Conservation (phyloP, 2,797 vertebrate genomes). For the Staurois parvus region DNA sequence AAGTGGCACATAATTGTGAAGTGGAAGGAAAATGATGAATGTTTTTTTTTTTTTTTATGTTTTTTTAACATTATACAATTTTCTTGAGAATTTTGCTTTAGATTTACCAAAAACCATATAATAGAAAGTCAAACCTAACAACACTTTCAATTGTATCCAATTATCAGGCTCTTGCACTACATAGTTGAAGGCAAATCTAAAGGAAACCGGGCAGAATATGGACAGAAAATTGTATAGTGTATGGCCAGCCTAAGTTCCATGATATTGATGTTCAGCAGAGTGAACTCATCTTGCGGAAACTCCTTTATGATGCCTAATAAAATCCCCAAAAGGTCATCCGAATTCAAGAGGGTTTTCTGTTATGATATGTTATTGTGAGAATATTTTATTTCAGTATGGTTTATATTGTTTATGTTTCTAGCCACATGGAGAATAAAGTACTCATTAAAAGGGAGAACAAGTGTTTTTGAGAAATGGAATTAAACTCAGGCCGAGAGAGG, state of each 20-base stretch:
- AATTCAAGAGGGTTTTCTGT: constrained; percentile 2
- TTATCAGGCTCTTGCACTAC: too few species aligned
- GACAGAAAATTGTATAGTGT: too few species aligned
- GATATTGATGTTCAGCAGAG: neutral
- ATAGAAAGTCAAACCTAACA: too few species aligned
- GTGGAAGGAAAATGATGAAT: too few species aligned
- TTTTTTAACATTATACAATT: too few species aligned
- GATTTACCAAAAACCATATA: too few species aligned
- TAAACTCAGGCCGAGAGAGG: neutral
- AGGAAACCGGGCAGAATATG: too few species aligned
- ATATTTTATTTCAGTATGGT: constrained; percentile 10
- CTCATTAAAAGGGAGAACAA: neutral
- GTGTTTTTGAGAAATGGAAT: neutral
- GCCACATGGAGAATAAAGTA: neutral
- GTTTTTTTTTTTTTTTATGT: too few species aligned
- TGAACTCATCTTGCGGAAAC: neutral
- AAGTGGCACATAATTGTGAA: too few species aligned
- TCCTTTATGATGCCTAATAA: neutral
- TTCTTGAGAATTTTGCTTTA: too few species aligned
- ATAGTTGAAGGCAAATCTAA: too few species aligned
- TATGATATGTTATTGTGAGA: constrained; percentile 5
- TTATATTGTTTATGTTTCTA: neutral
- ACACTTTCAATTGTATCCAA: too few species aligned
- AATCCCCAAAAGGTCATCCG: neutral
- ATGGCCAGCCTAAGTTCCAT: neutral